Base-by-base conservation (phyloP, 2,888 invertebrate genomes). In the Epinotia demarniana region DNA sequence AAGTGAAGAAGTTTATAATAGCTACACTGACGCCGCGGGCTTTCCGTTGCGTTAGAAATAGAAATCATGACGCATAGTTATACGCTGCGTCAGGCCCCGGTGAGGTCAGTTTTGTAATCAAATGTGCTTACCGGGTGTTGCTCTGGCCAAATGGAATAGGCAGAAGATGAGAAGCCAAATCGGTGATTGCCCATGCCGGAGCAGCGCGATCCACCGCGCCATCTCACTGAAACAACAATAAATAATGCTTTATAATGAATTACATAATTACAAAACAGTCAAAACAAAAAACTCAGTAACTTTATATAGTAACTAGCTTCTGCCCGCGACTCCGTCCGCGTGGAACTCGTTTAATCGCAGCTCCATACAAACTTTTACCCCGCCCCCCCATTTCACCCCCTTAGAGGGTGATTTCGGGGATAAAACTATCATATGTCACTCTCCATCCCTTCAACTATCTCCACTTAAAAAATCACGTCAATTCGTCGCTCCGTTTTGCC, bases 131-230 rank as follows among this genome's bases (percentile, higher is more conserved):
- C 93, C 93, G 84, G 92, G 92, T 80, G 93, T 92, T 81, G 91
- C 87, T 78, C 83, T 82, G 78, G 86, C 87, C 84, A 86, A 78
- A 72, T 89, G 89, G 77, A 92, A 82, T 58, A 90, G 80, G 81
- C 86, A 89, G 77, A 91, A 82, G 78, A 91, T 83, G 77, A 93
- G 85, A 85, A 90, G 82, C 86, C 86, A 90, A 83, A 86, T 85
- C 80, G 84, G 80, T 80, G 84, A 80, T 81, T 81, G 85, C 81
- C 87, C 90, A 89, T 91, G 89, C 89, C 86, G 89, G 84, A 84
- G 84, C 80, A 90, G 90, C 89, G 92, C 90, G 82, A 86, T 82
- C 92, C 92, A 86, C 89, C 92, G 92, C 92, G 92, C 90, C 93
- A 94, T 94, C 88, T 94, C 93, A 93, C 93, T 94, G 89, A 67